Base-by-base conservation (phyloP, 1,140 invertebrate genomes). In the Magallana gigas region DNA sequence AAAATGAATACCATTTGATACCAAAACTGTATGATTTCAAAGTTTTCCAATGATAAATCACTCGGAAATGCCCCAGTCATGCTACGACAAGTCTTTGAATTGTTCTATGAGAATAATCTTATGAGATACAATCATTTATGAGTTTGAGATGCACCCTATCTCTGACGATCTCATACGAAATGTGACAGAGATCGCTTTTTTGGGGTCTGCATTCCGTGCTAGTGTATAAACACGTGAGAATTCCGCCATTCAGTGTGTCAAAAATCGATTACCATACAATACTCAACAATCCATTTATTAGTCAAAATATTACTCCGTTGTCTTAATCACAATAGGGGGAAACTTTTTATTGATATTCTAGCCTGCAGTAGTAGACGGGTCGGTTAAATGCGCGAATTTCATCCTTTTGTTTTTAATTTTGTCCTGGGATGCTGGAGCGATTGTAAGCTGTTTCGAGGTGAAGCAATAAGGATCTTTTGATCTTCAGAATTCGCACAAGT, bases 231-330 rank as follows among this genome's bases (percentile, higher is more conserved):
- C 68, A 76, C 36, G 68, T 29, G 68, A 76, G 36, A 76, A 8
- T 23, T 29, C 36, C 36, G 68, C 68, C 64, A 76, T 76, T 36
- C 68, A 76, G 68, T 76, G 68, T 76, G 23, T 76, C 23, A 18
- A 23, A 29, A 76, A 76, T 76, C 68, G 68, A 76, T 76, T 23
- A 76, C 9, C 68, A 29, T 76, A 76, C 68, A 23, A 76, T 76
- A 76, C 68, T 29, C 68, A 23, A 76, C 68, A 76, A 76, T 76
- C 68, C 68, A 76, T 76, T 76, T 76, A 76, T 76, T 18, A 76
- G 68, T 76, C 68, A 76, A 76, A 76, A 76, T 76, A 76, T 76
- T 76, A 76, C 68, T 76, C 68, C 23, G 68, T 76, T 76, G 68
- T 76, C 68, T 76, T 76, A 76, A 76, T 76, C 68, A 76, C 68